Evolutionary conservation across 2,113 vertebrate genomes (phyloP), one percentile per base, ranked within the genome.

Genomic region (Erythrocercus mccallii): DNA sequence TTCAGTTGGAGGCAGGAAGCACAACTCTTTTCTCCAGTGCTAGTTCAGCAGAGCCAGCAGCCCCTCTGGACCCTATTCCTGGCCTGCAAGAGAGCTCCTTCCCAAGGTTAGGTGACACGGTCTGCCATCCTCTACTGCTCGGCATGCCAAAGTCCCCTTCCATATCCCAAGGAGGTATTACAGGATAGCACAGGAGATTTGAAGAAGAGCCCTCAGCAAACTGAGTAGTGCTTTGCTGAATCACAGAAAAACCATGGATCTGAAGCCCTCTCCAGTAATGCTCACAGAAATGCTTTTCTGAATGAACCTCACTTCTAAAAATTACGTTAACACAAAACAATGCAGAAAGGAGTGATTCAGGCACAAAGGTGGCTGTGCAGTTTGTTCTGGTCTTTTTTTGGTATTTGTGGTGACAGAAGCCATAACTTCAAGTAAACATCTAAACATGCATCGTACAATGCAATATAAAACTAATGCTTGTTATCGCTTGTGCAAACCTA

Each of bases 321-420:
- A 73, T 7, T 40, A 91, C 82, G 79, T 57, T 91, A 76, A 64
- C 15, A 48, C n/a, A 16, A 83, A 96, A 94, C 3, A 5, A 85
- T 90, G 90, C 82, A 93, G 92, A 91, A 91, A 83, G 60, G 57
- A 57, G 60, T 51, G 84, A 76, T 64, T 65, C 66, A 94, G 88
- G 91, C 87, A 94, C 94, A 78, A 92, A 95, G 95, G 92, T 86
- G 76, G 69, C 86, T 69, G 91, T 69, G 87, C 50, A 72, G 77
- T 66, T 92, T 92, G 30, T 77, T 76, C 76, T 89, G 58, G 31
- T 66, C 44, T 69, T 78, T 87, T 93, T 96, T 94, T 95, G 93
- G 76, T 95, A 91, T 84, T 90, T 20, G 25, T 88, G 90, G 58
- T 72, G 60, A 96, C 48, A 95, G 76, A 93, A 95, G 81, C 89